Percentiles rank a stretch among this genome's conserved stretches.
Conservation (phyloP, 2,888 invertebrate species). For the Polia nebulosa region DNA sequence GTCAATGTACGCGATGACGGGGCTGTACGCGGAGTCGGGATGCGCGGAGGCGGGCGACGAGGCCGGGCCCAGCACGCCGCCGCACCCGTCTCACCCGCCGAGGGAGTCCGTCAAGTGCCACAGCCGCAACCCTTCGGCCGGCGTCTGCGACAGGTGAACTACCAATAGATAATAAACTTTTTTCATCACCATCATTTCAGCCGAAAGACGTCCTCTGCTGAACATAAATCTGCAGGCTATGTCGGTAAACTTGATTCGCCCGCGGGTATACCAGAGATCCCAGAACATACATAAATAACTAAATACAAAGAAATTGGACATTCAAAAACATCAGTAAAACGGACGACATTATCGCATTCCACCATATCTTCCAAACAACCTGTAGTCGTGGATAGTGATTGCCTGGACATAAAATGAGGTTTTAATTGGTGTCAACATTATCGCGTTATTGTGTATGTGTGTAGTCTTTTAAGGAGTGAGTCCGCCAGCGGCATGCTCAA, state of each 20-base stretch:
- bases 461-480: neutral
- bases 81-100: constrained; percentile 81
- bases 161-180: neutral
- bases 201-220: neutral
- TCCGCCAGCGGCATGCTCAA: neutral
- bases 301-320: neutral
- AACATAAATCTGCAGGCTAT: neutral
- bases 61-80: constrained; percentile 87
- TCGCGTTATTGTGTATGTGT: neutral
- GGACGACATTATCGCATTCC: neutral
- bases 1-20: constrained; percentile 97
- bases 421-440: neutral
- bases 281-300: neutral
- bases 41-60: constrained; percentile 91
- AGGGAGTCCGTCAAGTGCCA: constrained; percentile 93
- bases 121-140: constrained; percentile 95
- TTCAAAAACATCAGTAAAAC: neutral
- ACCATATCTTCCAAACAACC: neutral
- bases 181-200: neutral
- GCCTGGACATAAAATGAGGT: neutral
- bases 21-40: constrained; percentile 94
- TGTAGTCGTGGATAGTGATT: neutral
- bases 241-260: neutral
- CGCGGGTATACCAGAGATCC: neutral
- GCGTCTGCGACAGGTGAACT: constrained; percentile 92